Percentiles rank a stretch among this genome's conserved stretches.
These are phyloP conservation scores for Oriolus oriolus DNA, from an alignment of 2,113 vertebrate genomes.

Conservation along the genomic window DNA sequence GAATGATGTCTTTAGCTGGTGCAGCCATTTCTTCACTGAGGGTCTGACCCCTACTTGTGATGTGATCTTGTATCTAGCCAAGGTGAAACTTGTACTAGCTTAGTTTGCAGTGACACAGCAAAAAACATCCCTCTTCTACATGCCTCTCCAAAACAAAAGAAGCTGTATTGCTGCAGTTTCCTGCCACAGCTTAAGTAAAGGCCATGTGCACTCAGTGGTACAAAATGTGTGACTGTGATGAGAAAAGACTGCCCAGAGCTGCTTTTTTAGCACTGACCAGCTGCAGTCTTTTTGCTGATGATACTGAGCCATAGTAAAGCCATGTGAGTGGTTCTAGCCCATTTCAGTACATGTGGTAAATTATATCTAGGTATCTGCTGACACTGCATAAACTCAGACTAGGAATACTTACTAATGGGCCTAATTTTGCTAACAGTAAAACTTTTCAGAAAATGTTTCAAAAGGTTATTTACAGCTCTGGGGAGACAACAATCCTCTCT, in stretches of 20 bases:
- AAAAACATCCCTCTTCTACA: background rate
- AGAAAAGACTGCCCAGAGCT: background rate
- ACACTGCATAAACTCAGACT: background rate
- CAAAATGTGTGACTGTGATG: background rate
- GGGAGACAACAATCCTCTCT: background rate
- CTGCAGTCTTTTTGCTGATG: background rate
- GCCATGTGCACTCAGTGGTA: accelerated
- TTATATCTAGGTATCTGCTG: background rate
- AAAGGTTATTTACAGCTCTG: background rate
- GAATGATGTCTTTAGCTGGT: background rate
- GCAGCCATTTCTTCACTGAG: background rate
- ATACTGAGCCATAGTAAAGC: background rate
- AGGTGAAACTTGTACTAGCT: background rate
- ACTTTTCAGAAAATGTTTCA: background rate
- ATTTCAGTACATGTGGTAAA: accelerated
- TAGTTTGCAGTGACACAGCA: background rate
- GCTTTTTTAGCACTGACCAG: background rate
- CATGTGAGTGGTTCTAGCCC: background rate
- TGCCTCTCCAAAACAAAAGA: background rate
- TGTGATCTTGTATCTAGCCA: background rate
- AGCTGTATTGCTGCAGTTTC: background rate
- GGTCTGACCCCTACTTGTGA: background rate
- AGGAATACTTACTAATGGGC: background rate
- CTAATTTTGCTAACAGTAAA: background rate
- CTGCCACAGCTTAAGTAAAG: background rate